These are phyloP conservation scores for Ophraella communa DNA, from an alignment of 2,888 invertebrate genomes.

Conservation along the genomic window DNA sequence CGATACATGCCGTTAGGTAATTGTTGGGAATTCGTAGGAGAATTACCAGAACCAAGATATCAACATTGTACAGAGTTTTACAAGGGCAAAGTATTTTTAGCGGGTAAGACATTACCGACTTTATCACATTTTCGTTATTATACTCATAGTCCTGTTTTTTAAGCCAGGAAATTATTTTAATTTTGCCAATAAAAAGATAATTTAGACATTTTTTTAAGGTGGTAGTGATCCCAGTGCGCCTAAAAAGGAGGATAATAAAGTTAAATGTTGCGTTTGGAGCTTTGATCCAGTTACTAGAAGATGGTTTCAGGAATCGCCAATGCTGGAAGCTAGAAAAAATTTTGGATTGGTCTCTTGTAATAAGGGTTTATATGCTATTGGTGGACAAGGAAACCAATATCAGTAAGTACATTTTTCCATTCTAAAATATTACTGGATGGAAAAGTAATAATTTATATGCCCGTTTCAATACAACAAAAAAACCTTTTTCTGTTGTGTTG, in stretches of 20 bases:
- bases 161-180: too few species aligned
- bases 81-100: slow-evolving; percentile 70
- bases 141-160: too few species aligned
- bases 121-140: too few species aligned
- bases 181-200: too few species aligned
- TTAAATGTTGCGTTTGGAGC: slow-evolving; percentile 72
- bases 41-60: slow-evolving; percentile 73
- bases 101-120: slow-evolving; percentile 60
- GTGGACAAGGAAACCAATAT: slow-evolving; percentile 65
- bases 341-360: slow-evolving; percentile 73
- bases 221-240: slow-evolving; percentile 71
- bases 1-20: slow-evolving; percentile 67
- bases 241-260: slow-evolving; percentile 61
- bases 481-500: too few species aligned
- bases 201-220: slow-evolving; percentile 56
- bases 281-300: slow-evolving; percentile 69
- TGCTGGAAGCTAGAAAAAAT: slow-evolving; percentile 69
- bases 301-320: slow-evolving; percentile 70
- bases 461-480: too few species aligned
- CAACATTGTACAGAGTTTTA: slow-evolving; percentile 72
- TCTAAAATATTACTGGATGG: background rate
- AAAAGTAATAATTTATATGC: too few species aligned
- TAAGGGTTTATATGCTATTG: slow-evolving; percentile 73
- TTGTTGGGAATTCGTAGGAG: slow-evolving; percentile 71
- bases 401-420: slow-evolving; percentile 57